Base-by-base conservation (phyloP, 2,113 vertebrate species). In the Ageneiosus marmoratus region DNA sequence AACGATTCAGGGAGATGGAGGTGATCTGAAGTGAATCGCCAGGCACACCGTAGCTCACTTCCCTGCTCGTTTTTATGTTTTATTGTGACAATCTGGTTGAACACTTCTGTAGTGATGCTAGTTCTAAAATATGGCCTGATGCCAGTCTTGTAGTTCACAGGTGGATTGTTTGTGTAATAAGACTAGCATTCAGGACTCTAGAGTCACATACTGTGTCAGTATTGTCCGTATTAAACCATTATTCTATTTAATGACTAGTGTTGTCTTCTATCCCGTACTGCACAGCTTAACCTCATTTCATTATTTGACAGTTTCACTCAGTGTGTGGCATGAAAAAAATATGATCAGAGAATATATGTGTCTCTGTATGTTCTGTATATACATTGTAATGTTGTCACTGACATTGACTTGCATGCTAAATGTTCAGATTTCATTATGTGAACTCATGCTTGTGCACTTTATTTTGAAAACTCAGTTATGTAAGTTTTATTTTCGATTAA, bases 1-100 rank as follows among this genome's bases (percentile, higher is more conserved):
- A 88, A 98, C 97, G 34, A 97, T 99, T 90, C 96, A 97, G 85
- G 95, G 95, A 48, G 96, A 97, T 34, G 95, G 92, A 0, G 97
- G 97, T 1, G 97, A 98, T 89, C 94, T 98, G 51, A 98, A 98
- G 88, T 99, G 95, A 96, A 89, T 6, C 1, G 27, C 16, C 58
- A 78, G 20, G 53, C 62, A 83, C 69, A 72, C 37, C 9, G 51
- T 58, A 55, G 73, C 63, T 46, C 70, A 37, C 12, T 65, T 67
- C 76, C 24, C 79, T 34, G 27, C 48, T 81, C 75, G 34, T 84
- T 80, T 79, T 69, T 76, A 72, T 85, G 70, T 87, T 65, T 83
- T 62, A 73, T 73, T 87, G 86, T 83, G 86, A 85, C 84, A 86
- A 85, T 86, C 84, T 78, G 73, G 65, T 81, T 34, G 63, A 73